Base-by-base conservation (phyloP, 2,113 vertebrate genomes). In the Toxostoma redivivum region DNA sequence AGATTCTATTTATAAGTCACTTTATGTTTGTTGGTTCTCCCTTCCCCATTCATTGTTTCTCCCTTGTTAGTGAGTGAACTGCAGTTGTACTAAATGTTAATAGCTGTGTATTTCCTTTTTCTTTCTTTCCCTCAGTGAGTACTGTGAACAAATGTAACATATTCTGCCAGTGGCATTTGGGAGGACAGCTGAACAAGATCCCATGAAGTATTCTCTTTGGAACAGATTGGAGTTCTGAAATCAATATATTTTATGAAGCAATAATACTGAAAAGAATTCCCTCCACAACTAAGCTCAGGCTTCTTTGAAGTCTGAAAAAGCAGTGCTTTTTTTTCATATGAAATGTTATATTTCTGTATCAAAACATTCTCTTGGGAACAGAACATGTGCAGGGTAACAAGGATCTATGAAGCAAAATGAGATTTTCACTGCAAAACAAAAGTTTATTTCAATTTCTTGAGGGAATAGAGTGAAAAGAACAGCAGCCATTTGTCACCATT, bases 181-280 rank as follows among this genome's bases (percentile, higher is more conserved):
- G 48, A 93, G 40, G 69, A 54, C 33, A 72, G 47, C 14, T 67
- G 66, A 95, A 86, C 31, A 80, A 92, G 50, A 81, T 56, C 9
- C 14, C 73, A 21, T 70, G 58, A 72, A 80, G 33, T 79, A 91
- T 91, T 95, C 91, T 91, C 78, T 31, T 73, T 77, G 67, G 85
- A 95, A 76, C 12, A 70, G 19, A 64, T 11, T 80, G 62, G 44
- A 91, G 30, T 23, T 84, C 71, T 77, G 70, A 91, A 88, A 64
- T 92, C 62, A 81, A 86, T 69, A 35, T 77, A 74, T 70, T 94
- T 95, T 86, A 91, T 33, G 42, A 93, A 94, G 44, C 48, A 92
- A 62, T 81, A 86, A 74, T n/a, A 58, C n/a, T 45, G 53, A 90
- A 87, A 86, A 91, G 47, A 86, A 82, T 80, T 95, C 86, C 50